These are phyloP conservation scores for Turdus rufiventris DNA, from an alignment of 2,113 vertebrate genomes.

Conservation along the genomic window DNA sequence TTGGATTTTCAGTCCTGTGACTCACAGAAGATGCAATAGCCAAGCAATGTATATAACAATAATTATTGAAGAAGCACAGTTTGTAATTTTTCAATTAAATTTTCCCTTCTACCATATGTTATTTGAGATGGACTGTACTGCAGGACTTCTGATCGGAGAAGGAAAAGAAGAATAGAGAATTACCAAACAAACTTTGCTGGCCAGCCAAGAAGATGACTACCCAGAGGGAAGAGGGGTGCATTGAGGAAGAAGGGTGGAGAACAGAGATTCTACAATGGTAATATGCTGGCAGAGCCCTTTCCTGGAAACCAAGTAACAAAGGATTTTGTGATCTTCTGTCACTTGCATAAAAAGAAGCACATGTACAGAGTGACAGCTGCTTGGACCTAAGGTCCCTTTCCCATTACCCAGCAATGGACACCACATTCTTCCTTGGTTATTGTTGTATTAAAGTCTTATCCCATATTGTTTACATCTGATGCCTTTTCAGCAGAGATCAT, in stretches of 20 bases:
- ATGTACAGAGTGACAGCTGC: background rate
- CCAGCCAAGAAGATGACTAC: background rate
- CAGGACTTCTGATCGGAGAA: background rate
- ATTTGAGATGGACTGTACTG: background rate
- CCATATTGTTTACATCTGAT: constrained; percentile 36
- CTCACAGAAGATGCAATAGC: background rate
- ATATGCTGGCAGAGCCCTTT: background rate
- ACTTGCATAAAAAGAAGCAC: background rate
- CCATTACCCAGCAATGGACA: background rate
- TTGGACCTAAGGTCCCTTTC: background rate
- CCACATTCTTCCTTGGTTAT: background rate
- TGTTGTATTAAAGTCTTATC: background rate
- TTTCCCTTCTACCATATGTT: background rate
- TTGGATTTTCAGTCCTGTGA: background rate
- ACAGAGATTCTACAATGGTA: background rate
- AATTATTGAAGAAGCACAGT: background rate
- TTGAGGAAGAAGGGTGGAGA: background rate
- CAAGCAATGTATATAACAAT: background rate
- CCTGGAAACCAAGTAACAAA: background rate
- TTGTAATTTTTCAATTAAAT: background rate
- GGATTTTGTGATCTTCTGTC: background rate
- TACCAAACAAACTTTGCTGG: background rate
- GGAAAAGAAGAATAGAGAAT: background rate
- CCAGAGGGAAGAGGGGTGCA: background rate
- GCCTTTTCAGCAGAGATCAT: background rate